These are phyloP conservation scores for Cerceris ruficornis DNA, from an alignment of 2,888 invertebrate species.

Conservation along the genomic window DNA sequence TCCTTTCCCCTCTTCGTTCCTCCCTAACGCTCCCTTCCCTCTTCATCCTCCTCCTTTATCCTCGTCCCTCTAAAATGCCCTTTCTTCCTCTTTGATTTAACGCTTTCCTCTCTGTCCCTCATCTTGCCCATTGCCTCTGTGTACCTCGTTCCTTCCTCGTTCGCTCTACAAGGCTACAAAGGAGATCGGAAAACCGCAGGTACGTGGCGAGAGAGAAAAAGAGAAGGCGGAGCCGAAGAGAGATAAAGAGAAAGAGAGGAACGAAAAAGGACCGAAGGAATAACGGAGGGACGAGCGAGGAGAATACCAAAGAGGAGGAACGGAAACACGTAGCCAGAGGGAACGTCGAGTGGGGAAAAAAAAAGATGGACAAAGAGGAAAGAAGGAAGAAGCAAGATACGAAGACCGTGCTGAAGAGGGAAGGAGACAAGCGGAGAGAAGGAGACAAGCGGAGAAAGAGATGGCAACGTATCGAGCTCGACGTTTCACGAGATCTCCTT, in stretches of 20 bases:
- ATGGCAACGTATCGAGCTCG: conserved; percentile 32
- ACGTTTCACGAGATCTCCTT: conserved; percentile 50
- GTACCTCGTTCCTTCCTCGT: conserved; percentile 1
- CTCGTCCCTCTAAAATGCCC: neutral
- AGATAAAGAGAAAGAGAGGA: neutral
- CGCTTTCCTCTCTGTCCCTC: too few relatives aligned
- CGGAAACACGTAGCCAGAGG: neutral
- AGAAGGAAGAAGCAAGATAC: neutral
- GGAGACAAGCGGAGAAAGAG: neutral
- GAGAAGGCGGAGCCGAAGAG: neutral
- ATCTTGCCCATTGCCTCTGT: neutral
- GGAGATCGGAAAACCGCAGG: conserved; percentile 48
- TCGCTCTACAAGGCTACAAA: conserved; percentile 16
- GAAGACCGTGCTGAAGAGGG: neutral
- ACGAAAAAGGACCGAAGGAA: too few relatives aligned
- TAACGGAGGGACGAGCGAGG: neutral
- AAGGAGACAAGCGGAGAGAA: conserved; percentile 4
- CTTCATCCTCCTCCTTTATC: conserved; percentile 1
- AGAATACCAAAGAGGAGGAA: conserved; percentile 3
- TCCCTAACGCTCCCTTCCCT: conserved; percentile 7
- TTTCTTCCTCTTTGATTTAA: too few relatives aligned
- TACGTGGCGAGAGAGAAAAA: conserved; percentile 26
- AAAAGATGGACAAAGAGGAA: neutral
- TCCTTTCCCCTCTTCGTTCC: conserved; percentile 16
- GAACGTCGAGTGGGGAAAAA: too few relatives aligned